Evolutionary conservation across 2,113 vertebrate genomes (phyloP), one percentile per base, ranked within the genome.

Genomic region (Irena cyanogastra): DNA sequence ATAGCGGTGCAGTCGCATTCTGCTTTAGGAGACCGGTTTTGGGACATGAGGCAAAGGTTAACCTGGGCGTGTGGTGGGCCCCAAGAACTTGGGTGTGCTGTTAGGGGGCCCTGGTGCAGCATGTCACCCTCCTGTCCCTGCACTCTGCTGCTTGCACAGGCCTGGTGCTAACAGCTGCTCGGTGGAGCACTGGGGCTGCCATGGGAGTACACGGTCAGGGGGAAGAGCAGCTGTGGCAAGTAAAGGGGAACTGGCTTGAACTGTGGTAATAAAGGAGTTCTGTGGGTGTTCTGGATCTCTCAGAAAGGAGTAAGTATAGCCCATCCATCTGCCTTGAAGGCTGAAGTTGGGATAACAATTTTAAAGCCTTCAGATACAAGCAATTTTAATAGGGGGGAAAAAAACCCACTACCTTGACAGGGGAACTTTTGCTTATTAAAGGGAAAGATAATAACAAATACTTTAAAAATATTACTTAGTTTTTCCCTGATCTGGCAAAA

Each of bases 161-260:
- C 83, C 70, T 37, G 60, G 27, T 22, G 76, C 70, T 87, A 52
- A 72, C 85, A 39, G 0, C 91, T 9, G 64, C 63, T 82, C 71
- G 2, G 28, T 4, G 0, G 2, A 56, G 63, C 33, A 6, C 83
- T 21, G 37, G 4, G 45, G n/a, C 60, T 53, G 5, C 5, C 1
- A n/a, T 7, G 5, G 42, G 16, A 47, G 8, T 10, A 4, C 16
- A 11, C 6, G 61, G 26, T 8, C 33, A 70, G 42, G 37, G 39
- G 53, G 7, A 54, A 13, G 59, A 57, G 79, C 13, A 87, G 57
- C 45, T 7, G 27, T 22, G 37, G 35, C 37, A 50, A 10, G 41
- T 9, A 20, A 26, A 35, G 23, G 42, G 47, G 41, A 70, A 9
- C 13, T 30, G 30, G 2, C 28, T 75, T 71, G 59, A 39, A 6